Percentiles rank a stretch among this genome's conserved stretches.
phyloP scores from a whole-genome alignment of 2,797 vertebrate genomes.

The Pantherophis vulpinus region DNA sequence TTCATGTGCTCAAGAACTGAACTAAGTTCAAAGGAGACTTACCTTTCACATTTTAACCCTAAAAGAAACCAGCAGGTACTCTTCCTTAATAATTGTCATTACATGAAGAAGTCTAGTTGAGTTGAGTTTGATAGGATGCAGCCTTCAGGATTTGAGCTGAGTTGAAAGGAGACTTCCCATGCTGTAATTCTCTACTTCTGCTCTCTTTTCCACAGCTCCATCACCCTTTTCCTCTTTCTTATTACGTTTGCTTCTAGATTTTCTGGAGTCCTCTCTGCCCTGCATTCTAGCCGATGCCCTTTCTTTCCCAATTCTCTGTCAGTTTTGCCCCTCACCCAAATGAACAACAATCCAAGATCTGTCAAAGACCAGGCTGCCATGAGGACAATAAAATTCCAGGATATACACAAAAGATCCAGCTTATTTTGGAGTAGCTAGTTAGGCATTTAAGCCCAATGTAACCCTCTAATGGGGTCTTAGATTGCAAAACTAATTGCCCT shows the following conservation, averaged over 20 bases:
- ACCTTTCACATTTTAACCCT: not conserved
- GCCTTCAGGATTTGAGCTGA: not conserved
- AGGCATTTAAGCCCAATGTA: slow-evolving; percentile 22
- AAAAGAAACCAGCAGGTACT: not conserved
- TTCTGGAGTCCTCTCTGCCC: not conserved
- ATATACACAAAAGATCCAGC: not conserved
- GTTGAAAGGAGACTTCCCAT: not conserved
- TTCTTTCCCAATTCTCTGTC: not conserved
- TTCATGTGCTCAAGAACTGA: not conserved
- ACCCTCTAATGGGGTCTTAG: slow-evolving; percentile 12
- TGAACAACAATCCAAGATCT: not conserved
- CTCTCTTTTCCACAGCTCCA: not conserved
- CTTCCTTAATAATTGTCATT: not conserved
- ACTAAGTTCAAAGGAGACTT: not conserved
- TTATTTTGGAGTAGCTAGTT: slow-evolving; percentile 30
- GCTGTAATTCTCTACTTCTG: not conserved
- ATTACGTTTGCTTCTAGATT: not conserved
- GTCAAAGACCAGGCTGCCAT: not conserved
- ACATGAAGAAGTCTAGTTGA: not conserved
- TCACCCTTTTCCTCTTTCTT: not conserved
- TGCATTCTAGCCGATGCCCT: not conserved
- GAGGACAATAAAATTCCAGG: not conserved
- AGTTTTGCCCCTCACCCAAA: not conserved
- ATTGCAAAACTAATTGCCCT: slow-evolving; percentile 57
- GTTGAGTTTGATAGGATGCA: not conserved